Conservation (phyloP, 2,888 invertebrate species). For the Scaptomyza cyrtandrae region DNA sequence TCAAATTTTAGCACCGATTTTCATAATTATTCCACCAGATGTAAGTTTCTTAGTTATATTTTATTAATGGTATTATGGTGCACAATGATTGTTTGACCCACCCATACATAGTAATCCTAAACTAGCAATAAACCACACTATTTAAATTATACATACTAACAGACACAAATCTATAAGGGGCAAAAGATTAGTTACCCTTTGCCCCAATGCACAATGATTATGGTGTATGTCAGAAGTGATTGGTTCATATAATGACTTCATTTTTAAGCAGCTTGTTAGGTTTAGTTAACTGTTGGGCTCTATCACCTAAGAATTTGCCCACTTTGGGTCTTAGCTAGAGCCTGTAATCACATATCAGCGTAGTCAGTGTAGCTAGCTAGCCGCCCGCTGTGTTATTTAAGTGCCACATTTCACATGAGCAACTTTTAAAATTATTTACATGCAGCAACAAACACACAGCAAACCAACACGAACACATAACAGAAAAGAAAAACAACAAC, state of each 20-base stretch:
- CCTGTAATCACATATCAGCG: constrained; percentile 36
- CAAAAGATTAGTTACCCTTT: not conserved
- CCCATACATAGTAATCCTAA: not conserved
- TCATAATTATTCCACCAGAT: too few species aligned
- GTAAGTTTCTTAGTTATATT: not conserved
- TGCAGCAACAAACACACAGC: constrained; percentile 54
- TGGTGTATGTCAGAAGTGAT: constrained; percentile 22
- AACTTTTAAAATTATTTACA: constrained; percentile 77
- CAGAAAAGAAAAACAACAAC: constrained; percentile 12
- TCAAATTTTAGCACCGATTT: not conserved
- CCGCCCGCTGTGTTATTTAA: constrained; percentile 77
- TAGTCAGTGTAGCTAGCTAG: constrained; percentile 53
- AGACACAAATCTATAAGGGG: not conserved
- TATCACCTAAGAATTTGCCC: constrained; percentile 21
- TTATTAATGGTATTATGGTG: not conserved
- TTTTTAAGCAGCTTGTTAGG: constrained; percentile 14
- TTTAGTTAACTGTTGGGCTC: constrained; percentile 21
- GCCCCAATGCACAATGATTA: not conserved
- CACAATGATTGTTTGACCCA: not conserved
- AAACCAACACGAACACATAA: constrained; percentile 26
- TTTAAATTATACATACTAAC: not conserved
- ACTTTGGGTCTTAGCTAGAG: not conserved
- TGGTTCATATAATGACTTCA: constrained; percentile 27
- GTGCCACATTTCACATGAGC: constrained; percentile 79
- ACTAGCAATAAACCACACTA: not conserved